Conservation (phyloP, 2,113 vertebrate genomes). For the Oreotrochilus melanogaster region DNA sequence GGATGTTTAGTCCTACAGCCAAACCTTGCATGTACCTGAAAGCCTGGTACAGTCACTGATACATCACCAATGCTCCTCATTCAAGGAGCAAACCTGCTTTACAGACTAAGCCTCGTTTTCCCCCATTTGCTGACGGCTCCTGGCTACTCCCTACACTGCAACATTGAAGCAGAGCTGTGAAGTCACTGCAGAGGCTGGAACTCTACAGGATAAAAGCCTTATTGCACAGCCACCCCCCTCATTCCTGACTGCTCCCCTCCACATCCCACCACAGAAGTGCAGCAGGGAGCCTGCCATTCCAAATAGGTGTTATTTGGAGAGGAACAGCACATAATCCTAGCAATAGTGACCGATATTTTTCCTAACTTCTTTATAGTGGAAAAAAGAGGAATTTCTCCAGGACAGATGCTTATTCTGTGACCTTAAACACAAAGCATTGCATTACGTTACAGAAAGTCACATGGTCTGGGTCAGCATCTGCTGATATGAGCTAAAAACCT, state of each 20-base stretch:
- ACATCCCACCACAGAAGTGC: background rate
- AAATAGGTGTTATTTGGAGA: fast-evolving
- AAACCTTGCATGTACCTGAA: background rate
- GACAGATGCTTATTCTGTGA: background rate
- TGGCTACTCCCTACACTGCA: background rate
- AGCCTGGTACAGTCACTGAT: background rate
- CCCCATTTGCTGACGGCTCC: background rate
- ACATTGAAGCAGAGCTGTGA: background rate
- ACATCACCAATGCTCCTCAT: background rate
- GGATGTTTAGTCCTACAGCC: background rate
- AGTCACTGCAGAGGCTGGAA: background rate
- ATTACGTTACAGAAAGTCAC: background rate
- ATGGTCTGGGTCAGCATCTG: background rate
- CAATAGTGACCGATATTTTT: background rate
- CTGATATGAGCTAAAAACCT: background rate
- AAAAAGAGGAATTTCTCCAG: background rate
- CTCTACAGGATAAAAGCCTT: fast-evolving
- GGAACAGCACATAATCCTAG: background rate
- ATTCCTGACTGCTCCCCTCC: background rate
- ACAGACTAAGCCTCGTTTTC: background rate
- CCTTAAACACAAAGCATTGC: background rate
- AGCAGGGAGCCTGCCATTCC: background rate
- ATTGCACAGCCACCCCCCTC: background rate
- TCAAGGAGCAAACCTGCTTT: background rate
- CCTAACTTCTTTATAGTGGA: background rate